Conservation (phyloP, 1,140 invertebrate genomes). For the Glossosoma conforme region DNA sequence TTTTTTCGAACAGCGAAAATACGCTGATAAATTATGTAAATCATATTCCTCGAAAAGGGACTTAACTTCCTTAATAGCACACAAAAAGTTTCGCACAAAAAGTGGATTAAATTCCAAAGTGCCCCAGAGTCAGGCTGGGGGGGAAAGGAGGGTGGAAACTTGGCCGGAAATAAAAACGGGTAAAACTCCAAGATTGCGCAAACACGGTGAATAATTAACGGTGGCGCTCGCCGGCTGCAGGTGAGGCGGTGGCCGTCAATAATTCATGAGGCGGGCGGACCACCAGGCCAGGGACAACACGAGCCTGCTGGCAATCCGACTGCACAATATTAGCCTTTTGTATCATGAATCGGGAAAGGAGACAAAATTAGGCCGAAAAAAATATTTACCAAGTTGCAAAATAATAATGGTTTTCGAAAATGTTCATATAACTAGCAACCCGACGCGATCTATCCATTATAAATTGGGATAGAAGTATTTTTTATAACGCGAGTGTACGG, state of each 20-base stretch:
- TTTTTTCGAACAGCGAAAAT: too few relatives aligned
- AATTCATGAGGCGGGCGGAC: background rate
- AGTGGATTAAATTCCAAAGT: conserved; percentile 24
- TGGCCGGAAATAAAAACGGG: conserved; percentile 9
- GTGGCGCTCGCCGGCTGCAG: conserved; percentile 7
- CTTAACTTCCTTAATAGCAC: conserved; percentile 6
- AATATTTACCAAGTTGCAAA: too few relatives aligned
- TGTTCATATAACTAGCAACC: too few relatives aligned
- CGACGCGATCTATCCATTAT: too few relatives aligned
- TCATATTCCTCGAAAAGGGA: conserved; percentile 14
- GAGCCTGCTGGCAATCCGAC: background rate
- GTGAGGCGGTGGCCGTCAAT: conserved; percentile 1
- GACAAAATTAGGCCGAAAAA: too few relatives aligned
- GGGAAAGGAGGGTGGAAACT: conserved; percentile 1
- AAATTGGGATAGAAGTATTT: too few relatives aligned
- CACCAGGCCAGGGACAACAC: background rate
- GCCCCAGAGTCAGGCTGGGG: background rate
- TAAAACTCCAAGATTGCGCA: conserved; percentile 22
- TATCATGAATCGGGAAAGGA: too few relatives aligned
- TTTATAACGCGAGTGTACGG: too few relatives aligned
- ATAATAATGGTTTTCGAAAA: too few relatives aligned
- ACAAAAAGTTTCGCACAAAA: conserved; percentile 8
- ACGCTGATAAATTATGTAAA: conserved; percentile 14
- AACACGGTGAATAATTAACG: conserved; percentile 29
- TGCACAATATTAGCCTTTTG: too few relatives aligned